Evolutionary conservation across 2,888 invertebrate genomes (phyloP), one percentile per base, ranked within the genome.

Genomic region (Colletes collaris): DNA sequence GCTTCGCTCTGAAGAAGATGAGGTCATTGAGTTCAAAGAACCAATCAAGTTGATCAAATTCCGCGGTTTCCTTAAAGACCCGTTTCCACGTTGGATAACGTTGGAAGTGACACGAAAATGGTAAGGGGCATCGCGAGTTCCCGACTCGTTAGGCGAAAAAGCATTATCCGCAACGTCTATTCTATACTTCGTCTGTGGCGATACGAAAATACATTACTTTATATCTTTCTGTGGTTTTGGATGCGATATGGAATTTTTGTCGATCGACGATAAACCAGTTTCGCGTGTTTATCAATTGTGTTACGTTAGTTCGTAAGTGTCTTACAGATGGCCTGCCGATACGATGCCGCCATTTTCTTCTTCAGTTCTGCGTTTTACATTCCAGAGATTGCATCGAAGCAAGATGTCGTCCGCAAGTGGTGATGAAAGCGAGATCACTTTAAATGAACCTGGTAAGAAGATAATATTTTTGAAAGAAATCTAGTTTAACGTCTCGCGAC

Each of bases 401-500:
- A 81, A 79, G 44, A 92, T 92, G 92, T 92, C 92, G 87, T 92
- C 92, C 76, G 86, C 90, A 79, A 92, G 92, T 86, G 92, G 91
- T 86, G 92, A 92, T 79, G 92, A 92, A 71, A 90, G 74, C 81
- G 92, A 92, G 78, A 81, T 90, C 52, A 75, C 83, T 56, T 86
- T 89, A 79, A 87, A 83, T 53, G 92, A 92, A 60, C 89, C 91
- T 87, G 92, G 92, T 92, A 90, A 83, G 74, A 52, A 0, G 52
- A 64, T 70, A 58, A 44, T 63, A 62, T 55, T 67, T 40, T 8
- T 49, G 60, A 53, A 80, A 53, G 55, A 66, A 60, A 73, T 49
- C 8, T 19, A 3, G 35, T 37, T 8, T n/a, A 19, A 10, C 27
- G 11, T 35, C 46, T 3, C 8, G 13, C 4, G 8, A 50, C 35